Conservation (phyloP, 2,797 vertebrate species). For the Antennarius maculatus region DNA sequence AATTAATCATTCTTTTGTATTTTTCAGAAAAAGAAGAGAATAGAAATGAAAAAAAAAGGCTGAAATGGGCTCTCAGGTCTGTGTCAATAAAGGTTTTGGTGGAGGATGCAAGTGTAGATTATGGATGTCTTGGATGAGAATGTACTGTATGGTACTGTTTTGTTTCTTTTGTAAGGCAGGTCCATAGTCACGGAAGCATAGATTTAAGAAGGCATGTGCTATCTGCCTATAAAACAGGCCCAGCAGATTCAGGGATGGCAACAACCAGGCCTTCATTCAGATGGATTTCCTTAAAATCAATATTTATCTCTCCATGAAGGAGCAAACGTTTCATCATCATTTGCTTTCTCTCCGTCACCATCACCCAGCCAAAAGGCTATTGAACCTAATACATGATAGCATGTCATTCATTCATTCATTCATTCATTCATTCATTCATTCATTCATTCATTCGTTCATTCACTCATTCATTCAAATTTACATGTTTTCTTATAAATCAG, state of each 20-base stretch:
- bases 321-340: too few relatives aligned
- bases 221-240: too few relatives aligned
- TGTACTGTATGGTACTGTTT: not conserved
- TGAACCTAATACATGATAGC: too few relatives aligned
- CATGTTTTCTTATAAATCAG: too few relatives aligned
- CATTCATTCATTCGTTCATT: too few relatives aligned
- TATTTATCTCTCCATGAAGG: not conserved
- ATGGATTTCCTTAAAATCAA: not conserved
- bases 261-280: too few relatives aligned
- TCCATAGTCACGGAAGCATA: not conserved
- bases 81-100: conserved; percentile 4
- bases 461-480: too few relatives aligned
- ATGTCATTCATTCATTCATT: too few relatives aligned
- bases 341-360: too few relatives aligned
- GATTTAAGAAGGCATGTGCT: not conserved
- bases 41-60: not conserved
- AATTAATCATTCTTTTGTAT: conserved; percentile 35
- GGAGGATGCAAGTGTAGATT: not conserved
- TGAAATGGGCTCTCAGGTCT: not conserved
- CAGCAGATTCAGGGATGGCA: too few relatives aligned
- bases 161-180: conserved; percentile 1
- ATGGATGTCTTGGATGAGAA: not conserved
- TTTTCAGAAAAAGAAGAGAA: not conserved
- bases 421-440: too few relatives aligned
- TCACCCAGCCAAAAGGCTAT: too few relatives aligned